Percentiles rank a stretch among this genome's conserved stretches.
Evolutionary conservation across 2,113 vertebrate genomes (phyloP).

Genomic region (Sphyrna mokarran): DNA sequence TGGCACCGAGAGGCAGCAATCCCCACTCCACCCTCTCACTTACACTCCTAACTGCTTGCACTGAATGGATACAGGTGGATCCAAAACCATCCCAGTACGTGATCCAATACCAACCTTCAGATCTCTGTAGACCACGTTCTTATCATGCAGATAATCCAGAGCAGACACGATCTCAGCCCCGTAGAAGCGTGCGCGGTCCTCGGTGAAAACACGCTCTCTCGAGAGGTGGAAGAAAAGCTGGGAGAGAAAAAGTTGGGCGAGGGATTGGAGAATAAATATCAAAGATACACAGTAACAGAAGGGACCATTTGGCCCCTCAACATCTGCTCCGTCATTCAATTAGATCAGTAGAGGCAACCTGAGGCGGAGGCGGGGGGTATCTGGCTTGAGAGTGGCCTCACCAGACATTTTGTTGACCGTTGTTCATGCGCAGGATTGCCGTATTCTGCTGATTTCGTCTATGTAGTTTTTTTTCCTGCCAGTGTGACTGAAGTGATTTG

Average conservation of each 20-base stretch:
- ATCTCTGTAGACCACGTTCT: constrained; percentile 88
- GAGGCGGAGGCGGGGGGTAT: no score
- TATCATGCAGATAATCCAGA: constrained; percentile 84
- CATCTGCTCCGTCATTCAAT: not conserved
- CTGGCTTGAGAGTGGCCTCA: no score
- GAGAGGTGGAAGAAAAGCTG: constrained; percentile 93
- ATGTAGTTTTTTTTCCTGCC: no score
- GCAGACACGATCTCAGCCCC: constrained; percentile 91
- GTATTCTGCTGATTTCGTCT: no score
- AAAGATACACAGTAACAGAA: not conserved
- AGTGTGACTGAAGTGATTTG: no score
- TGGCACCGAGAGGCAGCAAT: not conserved
- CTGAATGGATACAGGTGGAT: not conserved
- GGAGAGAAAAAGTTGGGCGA: not conserved
- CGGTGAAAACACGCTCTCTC: constrained; percentile 81
- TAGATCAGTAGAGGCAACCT: no score
- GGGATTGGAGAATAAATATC: not conserved
- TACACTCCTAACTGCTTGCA: not conserved
- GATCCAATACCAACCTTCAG: constrained; percentile 69
- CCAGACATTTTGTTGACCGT: no score
- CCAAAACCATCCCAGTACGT: not conserved
- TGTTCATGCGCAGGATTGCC: no score
- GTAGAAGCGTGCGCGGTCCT: constrained; percentile 85
- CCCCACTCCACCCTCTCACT: no score
- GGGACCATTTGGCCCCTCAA: not conserved